Conservation (phyloP, 2,113 vertebrate genomes). For the Aviceda subcristata region DNA sequence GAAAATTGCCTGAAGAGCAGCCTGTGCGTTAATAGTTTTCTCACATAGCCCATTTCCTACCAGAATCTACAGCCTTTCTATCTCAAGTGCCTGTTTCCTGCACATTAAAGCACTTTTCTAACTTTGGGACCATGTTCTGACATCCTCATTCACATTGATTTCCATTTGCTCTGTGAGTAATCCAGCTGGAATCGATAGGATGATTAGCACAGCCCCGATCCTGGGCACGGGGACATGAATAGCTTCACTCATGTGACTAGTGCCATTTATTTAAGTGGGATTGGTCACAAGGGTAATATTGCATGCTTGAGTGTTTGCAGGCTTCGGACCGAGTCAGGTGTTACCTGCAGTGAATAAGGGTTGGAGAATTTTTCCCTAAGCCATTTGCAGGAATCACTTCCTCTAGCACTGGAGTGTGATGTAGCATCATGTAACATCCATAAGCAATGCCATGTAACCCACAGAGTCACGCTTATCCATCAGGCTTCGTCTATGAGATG, state of each 20-base stretch:
- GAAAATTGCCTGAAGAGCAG: background rate
- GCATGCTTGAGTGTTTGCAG: background rate
- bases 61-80: background rate
- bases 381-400: background rate
- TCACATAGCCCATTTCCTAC: background rate
- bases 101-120: background rate
- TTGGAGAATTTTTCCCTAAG: background rate
- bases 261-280: background rate
- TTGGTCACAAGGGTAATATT: background rate
- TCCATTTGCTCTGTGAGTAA: background rate
- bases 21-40: background rate
- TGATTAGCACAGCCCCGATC: background rate
- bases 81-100: background rate
- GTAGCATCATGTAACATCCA: background rate
- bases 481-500: background rate
- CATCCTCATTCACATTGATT: background rate
- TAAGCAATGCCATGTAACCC: background rate
- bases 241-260: background rate
- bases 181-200: background rate
- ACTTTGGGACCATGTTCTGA: background rate
- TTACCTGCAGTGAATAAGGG: conserved; percentile 22
- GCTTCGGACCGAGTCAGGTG: background rate
- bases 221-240: background rate
- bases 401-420: background rate
- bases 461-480: background rate